Evolutionary conservation across 1,140 invertebrate genomes (phyloP).

Genomic region (Phortica variegata): DNA sequence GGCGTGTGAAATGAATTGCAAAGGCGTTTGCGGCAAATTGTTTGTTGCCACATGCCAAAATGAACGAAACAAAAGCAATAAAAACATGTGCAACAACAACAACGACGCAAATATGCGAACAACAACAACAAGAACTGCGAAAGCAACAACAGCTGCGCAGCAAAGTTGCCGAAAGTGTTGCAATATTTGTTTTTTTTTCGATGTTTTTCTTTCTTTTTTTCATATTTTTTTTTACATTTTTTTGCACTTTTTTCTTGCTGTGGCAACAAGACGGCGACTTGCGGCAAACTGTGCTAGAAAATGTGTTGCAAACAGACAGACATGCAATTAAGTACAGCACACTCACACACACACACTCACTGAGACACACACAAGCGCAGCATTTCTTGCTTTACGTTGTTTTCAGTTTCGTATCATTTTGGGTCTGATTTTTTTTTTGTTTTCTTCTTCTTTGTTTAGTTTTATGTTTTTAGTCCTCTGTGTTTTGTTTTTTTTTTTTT

Average conservation of each 20-base stretch:
- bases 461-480: slow-evolving; percentile 2
- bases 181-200: background rate
- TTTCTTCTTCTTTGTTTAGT: background rate
- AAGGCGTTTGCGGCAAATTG: background rate
- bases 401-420: too few species aligned
- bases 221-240: slow-evolving; percentile 53
- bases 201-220: background rate
- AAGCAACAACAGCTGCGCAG: slow-evolving; percentile 4
- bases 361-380: background rate
- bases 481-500: slow-evolving; percentile 8
- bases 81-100: too few species aligned
- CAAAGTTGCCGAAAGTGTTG: too few species aligned
- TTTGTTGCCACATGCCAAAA: slow-evolving; percentile 3
- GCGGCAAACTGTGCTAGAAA: too few species aligned
- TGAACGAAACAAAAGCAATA: too few species aligned
- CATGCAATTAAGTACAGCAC: too few species aligned
- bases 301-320: too few species aligned
- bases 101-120: too few species aligned
- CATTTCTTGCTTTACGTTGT: slow-evolving; percentile 32
- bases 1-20: slow-evolving; percentile 7
- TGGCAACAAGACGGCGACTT: too few species aligned
- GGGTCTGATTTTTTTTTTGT: slow-evolving; percentile 5
- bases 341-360: background rate
- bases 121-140: background rate
- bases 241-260: slow-evolving; percentile 14